Base-by-base conservation (phyloP, 1,140 invertebrate genomes). In the Stegodyphus mimosarum region DNA sequence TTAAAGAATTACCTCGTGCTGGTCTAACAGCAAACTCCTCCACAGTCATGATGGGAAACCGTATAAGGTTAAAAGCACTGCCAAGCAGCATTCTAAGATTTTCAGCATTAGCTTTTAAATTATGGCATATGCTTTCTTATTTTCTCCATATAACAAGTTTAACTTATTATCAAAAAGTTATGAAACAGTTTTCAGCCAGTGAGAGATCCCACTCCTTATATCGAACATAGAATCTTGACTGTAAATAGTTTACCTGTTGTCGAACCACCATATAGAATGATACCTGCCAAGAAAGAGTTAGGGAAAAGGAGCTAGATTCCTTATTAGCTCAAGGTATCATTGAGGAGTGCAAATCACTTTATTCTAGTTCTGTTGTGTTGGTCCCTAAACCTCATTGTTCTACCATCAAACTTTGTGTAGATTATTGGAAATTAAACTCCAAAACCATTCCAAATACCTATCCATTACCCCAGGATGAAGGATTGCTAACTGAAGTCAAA, bases 31-130 rank as follows among this genome's bases (percentile, higher is more conserved):
- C 95, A 91, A 97, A 97, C 90, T 97, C 96, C 89, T 96, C 94
- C 4, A 96, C 93, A 1, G 94, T 94, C 95, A 97, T 97, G 5
- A 96, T 90, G 6, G 96, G 95, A 90, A 96, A 97, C 51, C 96
- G 91, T 86, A 97, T 94, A 0, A 96, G 91, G 60, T 93, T 92
- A 67, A 97, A 91, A 15, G 94, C 93, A 73, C 92, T 88, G 0
- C 94, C 94, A 0, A 96, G 90, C 2, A 95, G 93, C 73, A 91
- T 89, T 86, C 95, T 90, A 88, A 95, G 93, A 90, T 96, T 95
- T 85, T 93, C 93, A 0, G 94, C 92, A n/a, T 92, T 94, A 0
- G 93, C 89, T 2, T 93, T 91, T 49, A 95, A 85, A 84, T 94
- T 93, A 63, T 94, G 92, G 17, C 95, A 91, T 10, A 90, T 89